phyloP scores from a whole-genome alignment of 2,113 vertebrate species.

The Drymodes brunneopygia region DNA sequence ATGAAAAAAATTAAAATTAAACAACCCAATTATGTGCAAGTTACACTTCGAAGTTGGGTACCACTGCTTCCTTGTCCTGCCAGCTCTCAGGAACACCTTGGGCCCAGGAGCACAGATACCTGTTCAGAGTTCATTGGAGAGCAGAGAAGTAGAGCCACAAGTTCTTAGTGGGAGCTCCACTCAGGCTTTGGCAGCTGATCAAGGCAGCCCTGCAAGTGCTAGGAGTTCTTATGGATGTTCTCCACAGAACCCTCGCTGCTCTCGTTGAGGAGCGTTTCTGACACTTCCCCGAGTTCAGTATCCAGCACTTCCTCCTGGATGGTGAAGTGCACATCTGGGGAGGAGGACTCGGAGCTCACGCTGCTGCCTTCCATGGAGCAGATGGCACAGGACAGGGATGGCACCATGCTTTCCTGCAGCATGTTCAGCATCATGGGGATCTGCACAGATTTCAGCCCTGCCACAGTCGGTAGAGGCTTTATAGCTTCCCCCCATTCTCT shows the following conservation, averaged over 20 bases:
- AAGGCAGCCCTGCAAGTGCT: slow-evolving; percentile 34
- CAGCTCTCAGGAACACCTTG: background rate
- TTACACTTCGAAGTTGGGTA: background rate
- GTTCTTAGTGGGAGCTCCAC: slow-evolving; percentile 6
- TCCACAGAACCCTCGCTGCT: slow-evolving; percentile 78
- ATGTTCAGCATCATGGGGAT: slow-evolving; percentile 75
- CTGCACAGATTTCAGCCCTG: slow-evolving; percentile 72
- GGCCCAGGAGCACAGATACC: background rate
- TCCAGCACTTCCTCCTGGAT: slow-evolving; percentile 88
- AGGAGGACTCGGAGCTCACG: slow-evolving; percentile 88
- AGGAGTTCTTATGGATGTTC: slow-evolving; percentile 67
- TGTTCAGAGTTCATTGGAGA: slow-evolving; percentile 1
- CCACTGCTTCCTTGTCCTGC: background rate
- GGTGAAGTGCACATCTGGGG: slow-evolving; percentile 83
- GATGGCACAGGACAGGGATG: slow-evolving; percentile 82
- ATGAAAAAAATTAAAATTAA: slow-evolving; percentile 1
- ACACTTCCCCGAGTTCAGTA: slow-evolving; percentile 72
- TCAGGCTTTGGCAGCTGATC: background rate
- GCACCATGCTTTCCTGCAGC: slow-evolving; percentile 77
- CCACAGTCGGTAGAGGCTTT: slow-evolving; percentile 68
- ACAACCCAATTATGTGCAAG: background rate
- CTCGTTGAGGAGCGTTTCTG: slow-evolving; percentile 67
- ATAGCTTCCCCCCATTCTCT: slow-evolving; percentile 86
- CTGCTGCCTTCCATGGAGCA: slow-evolving; percentile 91
- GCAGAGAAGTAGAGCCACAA: slow-evolving; percentile 29